A percentile compares a stretch with the other conserved stretches of the same genome.
Evolutionary conservation across 2,797 vertebrate genomes (phyloP).

Genomic region (Falco novaeseelandiae): DNA sequence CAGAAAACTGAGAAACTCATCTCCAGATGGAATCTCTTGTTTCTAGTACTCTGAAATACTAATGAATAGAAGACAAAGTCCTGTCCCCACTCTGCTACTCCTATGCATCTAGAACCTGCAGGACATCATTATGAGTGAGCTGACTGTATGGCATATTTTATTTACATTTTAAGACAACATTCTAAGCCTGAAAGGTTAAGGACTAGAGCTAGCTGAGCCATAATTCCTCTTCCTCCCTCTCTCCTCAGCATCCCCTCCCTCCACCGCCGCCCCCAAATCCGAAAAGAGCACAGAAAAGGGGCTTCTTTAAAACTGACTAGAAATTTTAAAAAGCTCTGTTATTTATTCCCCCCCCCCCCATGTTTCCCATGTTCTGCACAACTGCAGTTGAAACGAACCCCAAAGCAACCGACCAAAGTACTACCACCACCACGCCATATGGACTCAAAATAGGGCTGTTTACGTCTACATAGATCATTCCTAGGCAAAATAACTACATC

Average conservation of each 20-base stretch:
- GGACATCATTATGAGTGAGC: background rate
- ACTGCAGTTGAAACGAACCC: background rate
- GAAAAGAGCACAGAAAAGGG: background rate
- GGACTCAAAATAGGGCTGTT: background rate
- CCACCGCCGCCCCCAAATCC: background rate
- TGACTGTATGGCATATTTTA: background rate
- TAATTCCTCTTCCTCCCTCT: background rate
- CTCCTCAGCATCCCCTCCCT: background rate
- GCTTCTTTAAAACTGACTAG: background rate
- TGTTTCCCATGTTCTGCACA: background rate
- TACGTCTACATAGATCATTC: background rate
- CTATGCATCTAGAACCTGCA: background rate
- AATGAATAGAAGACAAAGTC: background rate
- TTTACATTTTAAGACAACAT: background rate
- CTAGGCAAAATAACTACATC: background rate
- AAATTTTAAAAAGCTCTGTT: background rate
- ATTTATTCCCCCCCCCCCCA: background rate
- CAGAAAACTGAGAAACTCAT: slow-evolving; percentile 14
- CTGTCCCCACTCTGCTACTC: background rate
- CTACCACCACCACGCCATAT: background rate
- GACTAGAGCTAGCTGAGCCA: background rate
- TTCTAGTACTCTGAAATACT: background rate
- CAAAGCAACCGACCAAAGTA: background rate
- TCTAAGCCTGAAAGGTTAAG: background rate
- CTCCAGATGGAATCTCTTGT: slow-evolving; percentile 28